Evolutionary conservation across 1,140 invertebrate genomes (phyloP), one percentile per base, ranked within the genome.

Genomic region (Drosophila busckii): DNA sequence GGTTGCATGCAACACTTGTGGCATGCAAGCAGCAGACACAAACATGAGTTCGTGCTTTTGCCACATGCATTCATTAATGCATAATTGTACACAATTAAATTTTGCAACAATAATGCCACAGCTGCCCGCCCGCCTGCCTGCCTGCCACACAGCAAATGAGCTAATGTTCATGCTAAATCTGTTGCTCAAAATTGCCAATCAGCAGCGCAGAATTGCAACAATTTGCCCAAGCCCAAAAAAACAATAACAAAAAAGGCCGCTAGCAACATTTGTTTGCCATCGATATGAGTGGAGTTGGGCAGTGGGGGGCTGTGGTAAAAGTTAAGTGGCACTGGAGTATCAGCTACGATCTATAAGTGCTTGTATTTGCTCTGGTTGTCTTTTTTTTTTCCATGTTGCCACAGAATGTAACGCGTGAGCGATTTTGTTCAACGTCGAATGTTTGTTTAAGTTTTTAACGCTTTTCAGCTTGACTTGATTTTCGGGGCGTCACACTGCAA

Each of bases 51-150:
- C 73, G 73, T 78, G 73, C 73, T 78, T 59, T 80, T 50, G 68
- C 73, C 73, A 78, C 59, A 78, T 80, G 68, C 73, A 80, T 71
- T 73, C 73, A 78, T 78, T 80, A 78, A 78, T 78, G 73, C 75
- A 73, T 78, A 78, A 78, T 78, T 78, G 66, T 78, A 80, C 58
- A 78, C 73, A 73, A 78, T 78, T 78, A 80, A 68, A n/a, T n/a
- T n/a, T n/a, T n/a, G n/a, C n/a, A n/a, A n/a, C n/a, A n/a, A n/a
- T n/a, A n/a, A n/a, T n/a, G n/a, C n/a, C n/a, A n/a, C n/a, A n/a
- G n/a, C n/a, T n/a, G n/a, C n/a, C n/a, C n/a, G n/a, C n/a, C n/a
- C n/a, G n/a, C n/a, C n/a, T n/a, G n/a, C n/a, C n/a, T n/a, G n/a
- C n/a, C n/a, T n/a, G n/a, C n/a, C n/a, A n/a, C n/a, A 16, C 17